Conservation (phyloP, 2,888 invertebrate species). For the Nezara viridula region DNA sequence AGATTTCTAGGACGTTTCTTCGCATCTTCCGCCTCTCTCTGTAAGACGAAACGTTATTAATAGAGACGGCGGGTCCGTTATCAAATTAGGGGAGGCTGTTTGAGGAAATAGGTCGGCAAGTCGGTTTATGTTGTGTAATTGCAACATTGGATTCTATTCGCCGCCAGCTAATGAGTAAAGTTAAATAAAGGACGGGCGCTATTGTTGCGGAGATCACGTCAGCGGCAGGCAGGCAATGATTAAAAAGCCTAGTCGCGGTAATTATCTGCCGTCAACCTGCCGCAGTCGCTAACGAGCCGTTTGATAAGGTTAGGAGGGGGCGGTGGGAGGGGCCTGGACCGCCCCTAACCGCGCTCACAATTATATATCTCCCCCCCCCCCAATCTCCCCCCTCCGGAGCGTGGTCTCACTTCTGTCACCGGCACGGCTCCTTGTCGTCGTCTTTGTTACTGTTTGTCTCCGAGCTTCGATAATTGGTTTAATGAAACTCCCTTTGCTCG, state of each 20-base stretch:
- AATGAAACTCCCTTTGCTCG: conserved; percentile 5
- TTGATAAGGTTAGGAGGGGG: conserved; percentile 54
- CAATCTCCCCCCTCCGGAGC: neutral
- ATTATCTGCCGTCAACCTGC: conserved; percentile 49
- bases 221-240: conserved; percentile 53
- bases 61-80: neutral
- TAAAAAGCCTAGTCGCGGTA: conserved; percentile 57
- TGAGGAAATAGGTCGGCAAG: conserved; percentile 30
- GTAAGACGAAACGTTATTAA: neutral
- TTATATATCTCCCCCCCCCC: conserved; percentile 38
- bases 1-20: neutral
- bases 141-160: conserved; percentile 62
- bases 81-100: conserved; percentile 12
- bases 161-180: conserved; percentile 62
- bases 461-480: conserved; percentile 15
- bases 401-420: conserved; percentile 12
- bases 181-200: conserved; percentile 61
- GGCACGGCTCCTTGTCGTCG: conserved; percentile 10
- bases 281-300: conserved; percentile 51
- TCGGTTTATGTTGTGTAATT: conserved; percentile 61
- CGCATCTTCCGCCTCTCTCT: neutral
- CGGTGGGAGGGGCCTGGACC: conserved; percentile 40
- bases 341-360: conserved; percentile 45
- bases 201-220: conserved; percentile 56
- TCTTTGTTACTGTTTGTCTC: conserved; percentile 28